phyloP scores from a whole-genome alignment of 2,113 vertebrate genomes.

The Nipponia nippon region DNA sequence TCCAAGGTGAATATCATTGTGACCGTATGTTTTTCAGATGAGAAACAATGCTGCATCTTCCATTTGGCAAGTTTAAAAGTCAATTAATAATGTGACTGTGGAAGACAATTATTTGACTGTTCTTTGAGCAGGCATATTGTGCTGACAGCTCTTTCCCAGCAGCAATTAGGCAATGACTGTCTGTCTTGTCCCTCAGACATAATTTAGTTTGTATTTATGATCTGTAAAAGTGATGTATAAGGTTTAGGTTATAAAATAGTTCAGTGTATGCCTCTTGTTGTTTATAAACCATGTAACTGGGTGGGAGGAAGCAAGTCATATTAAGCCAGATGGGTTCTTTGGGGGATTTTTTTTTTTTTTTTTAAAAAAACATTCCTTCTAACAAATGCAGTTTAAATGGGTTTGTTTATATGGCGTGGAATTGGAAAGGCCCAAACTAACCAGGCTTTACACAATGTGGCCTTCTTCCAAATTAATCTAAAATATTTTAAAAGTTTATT shows the following conservation, averaged over 20 bases:
- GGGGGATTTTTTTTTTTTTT: neutral
- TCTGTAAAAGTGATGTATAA: neutral
- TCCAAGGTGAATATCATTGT: neutral
- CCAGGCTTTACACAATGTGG: conserved; percentile 47
- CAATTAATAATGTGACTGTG: neutral
- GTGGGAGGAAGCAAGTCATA: neutral
- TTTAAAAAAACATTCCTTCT: conserved; percentile 29
- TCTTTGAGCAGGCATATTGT: neutral
- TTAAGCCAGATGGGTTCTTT: neutral
- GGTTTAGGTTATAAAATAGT: neutral
- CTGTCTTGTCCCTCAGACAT: neutral
- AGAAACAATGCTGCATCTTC: neutral
- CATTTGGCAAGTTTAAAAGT: neutral
- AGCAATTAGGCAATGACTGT: neutral
- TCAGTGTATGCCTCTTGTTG: neutral
- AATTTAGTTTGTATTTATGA: neutral
- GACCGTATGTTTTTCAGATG: neutral
- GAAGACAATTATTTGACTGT: neutral
- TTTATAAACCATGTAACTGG: neutral
- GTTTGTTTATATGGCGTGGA: conserved; percentile 48
- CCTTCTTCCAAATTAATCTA: conserved; percentile 64
- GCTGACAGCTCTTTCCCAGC: neutral
- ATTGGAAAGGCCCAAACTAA: conserved; percentile 46
- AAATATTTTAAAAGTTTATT: conserved; percentile 69
- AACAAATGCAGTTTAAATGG: conserved; percentile 50